Evolutionary conservation across 2,797 vertebrate genomes (phyloP), one percentile per base, ranked within the genome.

Genomic region (Anomalospiza imberbis): DNA sequence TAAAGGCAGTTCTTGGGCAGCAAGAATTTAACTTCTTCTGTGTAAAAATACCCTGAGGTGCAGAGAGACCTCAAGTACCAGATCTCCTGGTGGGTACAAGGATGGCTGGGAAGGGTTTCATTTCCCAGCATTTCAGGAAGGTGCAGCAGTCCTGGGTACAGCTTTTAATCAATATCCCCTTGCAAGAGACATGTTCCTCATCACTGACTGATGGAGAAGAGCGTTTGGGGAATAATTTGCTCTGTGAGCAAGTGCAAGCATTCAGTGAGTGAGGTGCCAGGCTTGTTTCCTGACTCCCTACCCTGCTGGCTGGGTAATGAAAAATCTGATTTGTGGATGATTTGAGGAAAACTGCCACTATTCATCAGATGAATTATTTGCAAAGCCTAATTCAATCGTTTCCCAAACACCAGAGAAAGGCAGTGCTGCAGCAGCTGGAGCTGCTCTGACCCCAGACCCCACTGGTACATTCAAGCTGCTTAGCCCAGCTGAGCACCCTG

Each of bases 251-350:
- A 93, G 74, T 38, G 57, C 74, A 86, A 86, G 70, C 31, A 57
- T 79, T 71, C 81, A 47, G n/a, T 2, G 3, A 85, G 62, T 42
- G 38, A 93, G 67, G 81, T 66, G 79, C 74, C 74, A 84, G 77
- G 42, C 81, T 89, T 78, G 65, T 93, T 89, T 95, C 79, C 89
- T 47, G 71, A 73, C 55, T 96, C 58, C 61, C 63, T 91, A 51
- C 74, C 82, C 78, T 10, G 4, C 54, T 5, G 5, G 28, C 87
- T 60, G 63, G 57, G 36, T 86, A 94, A 93, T 88, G 83, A 96
- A 93, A 95, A 94, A 91, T 82, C 79, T 91, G 92, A 91, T 95
- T 91, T 89, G 94, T 89, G 77, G 92, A 88, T 95, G 85, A 91
- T 88, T 92, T 76, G 94, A 94, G 88, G 85, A 81, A 93, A 91